These are phyloP conservation scores for Drosophila eohydei DNA, from an alignment of 2,888 invertebrate species.

Conservation along the genomic window DNA sequence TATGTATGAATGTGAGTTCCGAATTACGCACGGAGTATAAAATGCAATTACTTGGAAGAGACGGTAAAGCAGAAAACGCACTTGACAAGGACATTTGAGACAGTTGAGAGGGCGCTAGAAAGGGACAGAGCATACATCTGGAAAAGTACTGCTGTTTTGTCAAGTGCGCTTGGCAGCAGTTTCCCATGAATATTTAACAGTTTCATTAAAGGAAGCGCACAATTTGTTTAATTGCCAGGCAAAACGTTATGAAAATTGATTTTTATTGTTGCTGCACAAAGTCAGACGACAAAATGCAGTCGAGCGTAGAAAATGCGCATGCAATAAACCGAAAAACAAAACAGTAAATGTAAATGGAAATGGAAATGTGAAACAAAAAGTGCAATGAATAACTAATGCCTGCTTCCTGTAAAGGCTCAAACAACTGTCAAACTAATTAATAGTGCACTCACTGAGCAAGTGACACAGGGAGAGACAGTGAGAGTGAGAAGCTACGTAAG, in stretches of 20 bases:
- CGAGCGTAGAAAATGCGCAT: constrained; percentile 37
- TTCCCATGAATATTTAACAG: constrained; percentile 54
- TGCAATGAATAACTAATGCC: constrained; percentile 33
- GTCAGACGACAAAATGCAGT: constrained; percentile 30
- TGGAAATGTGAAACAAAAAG: constrained; percentile 41
- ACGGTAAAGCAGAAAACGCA: constrained; percentile 30
- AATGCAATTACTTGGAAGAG: constrained; percentile 57
- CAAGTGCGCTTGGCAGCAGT: constrained; percentile 10
- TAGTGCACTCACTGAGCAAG: background rate
- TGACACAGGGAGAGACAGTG: background rate
- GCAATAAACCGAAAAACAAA: constrained; percentile 45
- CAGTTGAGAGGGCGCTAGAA: constrained; percentile 9
- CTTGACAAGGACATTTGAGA: constrained; percentile 65
- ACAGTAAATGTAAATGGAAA: constrained; percentile 15
- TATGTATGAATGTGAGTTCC: constrained; percentile 29
- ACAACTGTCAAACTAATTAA: constrained; percentile 47
- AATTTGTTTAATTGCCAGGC: constrained; percentile 60
- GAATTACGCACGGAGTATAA: constrained; percentile 32
- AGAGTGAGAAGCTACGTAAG: constrained; percentile 9
- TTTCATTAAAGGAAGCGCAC: constrained; percentile 60
- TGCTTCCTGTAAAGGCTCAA: constrained; percentile 46
- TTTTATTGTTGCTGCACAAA: constrained; percentile 26
- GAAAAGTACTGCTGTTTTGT: constrained; percentile 35
- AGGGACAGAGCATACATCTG: background rate
- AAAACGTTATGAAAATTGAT: constrained; percentile 55